Percentiles rank a stretch among this genome's conserved stretches.
phyloP scores from a whole-genome alignment of 2,888 invertebrate species.

The Synergus laeviventris region DNA sequence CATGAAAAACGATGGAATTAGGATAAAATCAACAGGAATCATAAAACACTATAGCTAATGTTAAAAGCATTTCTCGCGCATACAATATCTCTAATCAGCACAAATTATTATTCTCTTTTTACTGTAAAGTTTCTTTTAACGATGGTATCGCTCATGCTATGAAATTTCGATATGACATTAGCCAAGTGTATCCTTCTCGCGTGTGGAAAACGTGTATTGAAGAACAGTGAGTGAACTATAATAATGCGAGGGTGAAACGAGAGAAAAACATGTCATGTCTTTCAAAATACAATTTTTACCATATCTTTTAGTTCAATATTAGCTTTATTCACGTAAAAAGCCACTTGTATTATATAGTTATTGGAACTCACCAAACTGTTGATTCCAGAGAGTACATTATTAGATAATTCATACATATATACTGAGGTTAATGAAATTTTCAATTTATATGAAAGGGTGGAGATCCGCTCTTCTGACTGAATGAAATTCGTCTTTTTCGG shows the following conservation, averaged over 20 bases:
- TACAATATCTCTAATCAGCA: neutral
- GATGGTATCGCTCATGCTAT: slow-evolving; percentile 63
- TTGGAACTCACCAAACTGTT: slow-evolving; percentile 17
- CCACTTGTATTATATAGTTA: too few relatives aligned
- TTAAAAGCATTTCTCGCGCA: too few relatives aligned
- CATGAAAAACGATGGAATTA: too few relatives aligned
- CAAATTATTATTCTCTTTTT: neutral
- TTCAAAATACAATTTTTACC: too few relatives aligned
- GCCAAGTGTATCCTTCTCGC: slow-evolving; percentile 41
- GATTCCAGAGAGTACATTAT: slow-evolving; percentile 44
- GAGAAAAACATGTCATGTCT: slow-evolving; percentile 52
- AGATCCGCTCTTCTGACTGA: slow-evolving; percentile 48
- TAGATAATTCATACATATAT: slow-evolving; percentile 60
- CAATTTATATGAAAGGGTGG: slow-evolving; percentile 60
- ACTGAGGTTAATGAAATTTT: slow-evolving; percentile 67
- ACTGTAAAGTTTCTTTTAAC: neutral
- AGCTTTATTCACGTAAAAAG: too few relatives aligned
- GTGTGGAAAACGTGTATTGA: slow-evolving; percentile 44
- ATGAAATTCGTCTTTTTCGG: slow-evolving; percentile 44
- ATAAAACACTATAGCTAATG: too few relatives aligned
- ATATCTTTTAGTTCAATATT: too few relatives aligned
- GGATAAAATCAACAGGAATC: too few relatives aligned
- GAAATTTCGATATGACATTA: slow-evolving; percentile 61
- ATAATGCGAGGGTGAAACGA: slow-evolving; percentile 44
- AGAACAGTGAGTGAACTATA: slow-evolving; percentile 42